Evolutionary conservation across 2,888 invertebrate genomes (phyloP).

Genomic region (Drosophila pseudotakahashii): DNA sequence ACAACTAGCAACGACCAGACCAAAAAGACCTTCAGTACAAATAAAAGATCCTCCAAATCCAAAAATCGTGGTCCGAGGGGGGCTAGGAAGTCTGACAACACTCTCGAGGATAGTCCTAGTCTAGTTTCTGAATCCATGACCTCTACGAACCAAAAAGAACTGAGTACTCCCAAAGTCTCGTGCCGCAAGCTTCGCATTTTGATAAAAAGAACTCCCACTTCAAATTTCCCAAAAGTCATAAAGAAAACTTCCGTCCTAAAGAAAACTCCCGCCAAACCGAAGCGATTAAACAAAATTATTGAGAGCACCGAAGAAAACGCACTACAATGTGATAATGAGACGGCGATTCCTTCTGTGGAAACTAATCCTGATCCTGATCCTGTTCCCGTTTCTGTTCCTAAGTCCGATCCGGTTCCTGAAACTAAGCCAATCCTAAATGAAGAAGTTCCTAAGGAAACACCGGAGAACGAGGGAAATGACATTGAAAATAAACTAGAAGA

Average conservation of each 20-base stretch:
- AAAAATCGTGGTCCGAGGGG: background rate
- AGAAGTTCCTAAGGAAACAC: background rate
- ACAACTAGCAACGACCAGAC: background rate
- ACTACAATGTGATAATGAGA: background rate
- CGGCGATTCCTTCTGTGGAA: background rate
- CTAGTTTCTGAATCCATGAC: background rate
- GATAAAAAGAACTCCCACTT: conserved; percentile 24
- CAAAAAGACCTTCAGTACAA: background rate
- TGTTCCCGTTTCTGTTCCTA: background rate
- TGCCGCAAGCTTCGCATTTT: conserved; percentile 36
- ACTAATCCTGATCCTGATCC: background rate
- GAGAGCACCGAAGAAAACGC: background rate
- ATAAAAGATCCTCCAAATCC: background rate
- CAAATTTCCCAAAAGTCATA: background rate
- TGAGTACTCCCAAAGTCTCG: background rate
- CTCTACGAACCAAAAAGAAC: background rate
- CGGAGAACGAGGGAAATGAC: background rate
- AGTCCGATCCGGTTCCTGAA: background rate
- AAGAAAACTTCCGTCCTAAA: background rate
- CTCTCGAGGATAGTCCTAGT: background rate
- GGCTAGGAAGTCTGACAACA: background rate
- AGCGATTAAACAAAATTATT: conserved; percentile 1
- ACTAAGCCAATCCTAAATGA: background rate
- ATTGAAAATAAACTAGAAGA: background rate
- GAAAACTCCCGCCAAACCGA: background rate